Evolutionary conservation across 2,888 invertebrate genomes (phyloP).

Genomic region (Poecilobothrus nobilitatus): DNA sequence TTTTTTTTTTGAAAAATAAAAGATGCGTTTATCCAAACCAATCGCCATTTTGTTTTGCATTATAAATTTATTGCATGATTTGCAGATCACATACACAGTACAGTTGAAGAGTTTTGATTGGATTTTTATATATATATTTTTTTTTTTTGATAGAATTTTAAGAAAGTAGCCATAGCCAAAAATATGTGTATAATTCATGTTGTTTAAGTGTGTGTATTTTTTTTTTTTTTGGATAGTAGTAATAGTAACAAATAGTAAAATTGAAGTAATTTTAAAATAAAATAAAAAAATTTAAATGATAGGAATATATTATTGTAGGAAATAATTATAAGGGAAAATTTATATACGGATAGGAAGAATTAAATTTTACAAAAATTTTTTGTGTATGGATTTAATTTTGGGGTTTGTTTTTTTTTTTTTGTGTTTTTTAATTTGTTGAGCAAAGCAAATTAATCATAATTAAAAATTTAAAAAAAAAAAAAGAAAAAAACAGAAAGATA

Average conservation of each 20-base stretch:
- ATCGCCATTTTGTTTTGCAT: neutral
- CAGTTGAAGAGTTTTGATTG: neutral
- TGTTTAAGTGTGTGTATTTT: neutral
- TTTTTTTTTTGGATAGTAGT: neutral
- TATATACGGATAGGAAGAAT: neutral
- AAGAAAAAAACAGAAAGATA: neutral
- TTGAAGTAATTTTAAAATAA: no score
- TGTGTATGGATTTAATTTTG: no score
- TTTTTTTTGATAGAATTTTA: neutral
- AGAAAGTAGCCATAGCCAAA: constrained; percentile 4
- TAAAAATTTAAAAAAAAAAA: no score
- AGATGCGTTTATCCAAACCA: neutral
- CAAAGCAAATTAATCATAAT: constrained; percentile 1
- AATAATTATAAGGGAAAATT: neutral
- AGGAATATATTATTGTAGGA: no score
- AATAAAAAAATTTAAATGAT: no score
- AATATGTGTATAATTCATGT: neutral
- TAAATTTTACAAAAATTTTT: no score
- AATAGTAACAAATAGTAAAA: no score
- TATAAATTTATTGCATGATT: neutral
- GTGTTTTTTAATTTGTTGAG: neutral
- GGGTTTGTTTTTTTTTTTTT: neutral
- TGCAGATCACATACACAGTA: neutral
- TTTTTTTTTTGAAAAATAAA: neutral
- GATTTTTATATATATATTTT: neutral